Percentiles rank a stretch among this genome's conserved stretches.
Conservation (phyloP, 2,888 invertebrate species). For the Rhaphigaster nebulosa region DNA sequence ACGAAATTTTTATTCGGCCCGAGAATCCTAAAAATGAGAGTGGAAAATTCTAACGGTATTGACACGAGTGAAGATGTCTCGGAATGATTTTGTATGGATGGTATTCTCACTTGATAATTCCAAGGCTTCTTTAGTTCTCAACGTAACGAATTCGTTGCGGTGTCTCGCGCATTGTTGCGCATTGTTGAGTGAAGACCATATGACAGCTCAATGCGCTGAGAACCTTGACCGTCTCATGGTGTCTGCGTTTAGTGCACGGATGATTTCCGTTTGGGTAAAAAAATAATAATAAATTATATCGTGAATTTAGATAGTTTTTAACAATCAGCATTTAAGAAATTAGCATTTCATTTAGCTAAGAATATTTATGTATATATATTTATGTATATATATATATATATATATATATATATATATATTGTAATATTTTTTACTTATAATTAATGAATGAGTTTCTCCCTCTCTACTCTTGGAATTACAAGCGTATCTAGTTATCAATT, state of each 20-base stretch:
- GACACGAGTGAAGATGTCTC: not conserved
- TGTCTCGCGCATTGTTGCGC: not conserved
- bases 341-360: not conserved
- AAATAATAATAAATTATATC: not conserved
- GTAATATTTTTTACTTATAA: not conserved
- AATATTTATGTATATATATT: too few relatives aligned
- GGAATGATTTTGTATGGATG: not conserved
- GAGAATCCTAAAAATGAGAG: not conserved
- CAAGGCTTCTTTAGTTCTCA: not conserved
- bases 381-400: too few relatives aligned
- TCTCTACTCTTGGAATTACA: too few relatives aligned
- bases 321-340: not conserved
- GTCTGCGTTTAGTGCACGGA: not conserved
- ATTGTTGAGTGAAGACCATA: constrained; percentile 16
- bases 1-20: not conserved
- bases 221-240: not conserved
- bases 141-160: constrained; percentile 25
- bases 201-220: constrained; percentile 11
- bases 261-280: not conserved
- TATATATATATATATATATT: too few relatives aligned
- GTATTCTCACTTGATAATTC: not conserved
- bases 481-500: too few relatives aligned
- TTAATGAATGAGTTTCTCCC: too few relatives aligned
- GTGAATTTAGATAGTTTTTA: not conserved
- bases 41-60: not conserved